Base-by-base conservation (phyloP, 2,888 invertebrate genomes). In the Mayetiola destructor region DNA sequence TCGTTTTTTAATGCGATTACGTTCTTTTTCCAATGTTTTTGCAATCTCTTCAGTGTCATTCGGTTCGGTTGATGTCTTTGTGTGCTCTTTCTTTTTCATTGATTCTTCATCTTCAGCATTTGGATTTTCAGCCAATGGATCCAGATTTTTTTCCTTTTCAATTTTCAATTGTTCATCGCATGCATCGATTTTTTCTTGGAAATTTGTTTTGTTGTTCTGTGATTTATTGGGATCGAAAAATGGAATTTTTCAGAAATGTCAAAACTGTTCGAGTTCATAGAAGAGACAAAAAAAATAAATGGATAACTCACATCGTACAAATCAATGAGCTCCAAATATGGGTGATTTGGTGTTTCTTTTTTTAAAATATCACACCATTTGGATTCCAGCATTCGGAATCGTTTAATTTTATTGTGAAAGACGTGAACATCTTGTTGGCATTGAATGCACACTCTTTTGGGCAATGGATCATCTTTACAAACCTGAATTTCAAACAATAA, bases 381-480 rank as follows among this genome's bases (percentile, higher is more conserved):
- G 14, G 42, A 29, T 29, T 57, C 48, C n/a, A 55, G 6, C 10
- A 48, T 37, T 2, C 12, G 18, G n/a, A 36, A 42, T 39, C 16
- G 16, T 16, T 42, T 18, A 6, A 59, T 29, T 52, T n/a, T 20
- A 16, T 52, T 20, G 23, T 40, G 55, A 42, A 18, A 55, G n/a
- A 14, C 21, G 27, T 55, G 16, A 32, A 58, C 55, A 55, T 40
- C 21, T 40, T 54, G 53, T 30, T 64, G 59, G 57, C 68, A 68
- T 56, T 64, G 65, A 37, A 60, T 62, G 56, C 68, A 68, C 23
- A 67, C 65, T 57, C 65, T 62, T 48, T 68, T 64, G 0, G 68
- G 68, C 52, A 68, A 62, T 2, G 67, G 67, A 62, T 68, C 68
- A 59, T 64, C 62, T 35, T 64, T 59, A 58, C 66, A 66, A 37